Conservation (phyloP, 2,113 vertebrate genomes). For the Trinectes maculatus region DNA sequence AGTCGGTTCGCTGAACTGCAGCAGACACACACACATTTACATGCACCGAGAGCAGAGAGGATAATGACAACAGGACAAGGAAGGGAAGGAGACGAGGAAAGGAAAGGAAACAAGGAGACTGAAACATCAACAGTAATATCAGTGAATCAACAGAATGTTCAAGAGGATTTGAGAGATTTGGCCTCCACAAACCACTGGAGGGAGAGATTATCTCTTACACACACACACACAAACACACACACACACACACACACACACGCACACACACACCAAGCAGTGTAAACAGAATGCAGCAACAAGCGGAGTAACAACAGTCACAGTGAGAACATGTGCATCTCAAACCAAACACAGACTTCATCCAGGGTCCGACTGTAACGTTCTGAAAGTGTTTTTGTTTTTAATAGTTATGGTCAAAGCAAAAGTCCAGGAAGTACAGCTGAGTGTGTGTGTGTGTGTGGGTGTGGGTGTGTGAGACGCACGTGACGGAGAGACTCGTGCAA, state of each 20-base stretch:
- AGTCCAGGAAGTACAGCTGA: too few species aligned
- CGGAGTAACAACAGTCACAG: slow-evolving; percentile 7
- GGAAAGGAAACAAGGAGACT: slow-evolving; percentile 5
- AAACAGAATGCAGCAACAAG: slow-evolving; percentile 7
- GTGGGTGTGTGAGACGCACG: slow-evolving; percentile 28
- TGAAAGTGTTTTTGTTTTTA: too few species aligned
- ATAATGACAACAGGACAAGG: neutral
- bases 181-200: slow-evolving; percentile 4
- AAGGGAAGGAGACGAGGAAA: neutral
- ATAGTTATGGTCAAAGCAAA: too few species aligned
- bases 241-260: slow-evolving; percentile 14
- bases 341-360: too few species aligned
- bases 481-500: slow-evolving; percentile 54
- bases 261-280: slow-evolving; percentile 6
- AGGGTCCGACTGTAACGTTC: too few species aligned
- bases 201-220: neutral
- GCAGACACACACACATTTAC: slow-evolving; percentile 24
- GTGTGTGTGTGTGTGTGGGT: slow-evolving; percentile 18
- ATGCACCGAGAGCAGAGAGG: neutral
- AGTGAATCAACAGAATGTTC: slow-evolving; percentile 18
- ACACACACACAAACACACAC: slow-evolving; percentile 6
- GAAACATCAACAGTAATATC: slow-evolving; percentile 2
- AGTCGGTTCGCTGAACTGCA: slow-evolving; percentile 8
- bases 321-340: slow-evolving; percentile 12
- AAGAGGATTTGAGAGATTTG: slow-evolving; percentile 15